Evolutionary conservation across 2,797 vertebrate species (phyloP).

Genomic region (Eulemur rubriventer): DNA sequence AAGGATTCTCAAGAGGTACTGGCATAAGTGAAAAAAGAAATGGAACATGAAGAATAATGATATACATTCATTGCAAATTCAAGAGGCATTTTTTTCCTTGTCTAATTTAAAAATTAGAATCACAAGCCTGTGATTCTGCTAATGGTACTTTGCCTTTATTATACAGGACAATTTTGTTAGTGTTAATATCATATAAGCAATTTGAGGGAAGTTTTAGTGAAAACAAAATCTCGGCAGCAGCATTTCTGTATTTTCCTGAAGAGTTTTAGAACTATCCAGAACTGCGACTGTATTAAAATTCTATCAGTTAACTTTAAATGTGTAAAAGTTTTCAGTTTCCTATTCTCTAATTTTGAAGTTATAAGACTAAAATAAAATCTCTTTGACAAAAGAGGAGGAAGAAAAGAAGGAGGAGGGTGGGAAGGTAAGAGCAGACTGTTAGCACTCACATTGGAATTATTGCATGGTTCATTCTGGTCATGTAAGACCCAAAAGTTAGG

Average conservation of each 20-base stretch:
- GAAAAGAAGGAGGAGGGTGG: rapidly evolving
- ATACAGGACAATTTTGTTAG: neutral
- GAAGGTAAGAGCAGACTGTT: neutral
- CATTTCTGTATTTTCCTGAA: neutral
- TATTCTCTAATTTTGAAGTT: neutral
- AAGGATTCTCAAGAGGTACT: neutral
- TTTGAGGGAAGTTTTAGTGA: neutral
- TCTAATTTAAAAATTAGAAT: conserved; percentile 37
- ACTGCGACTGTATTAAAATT: neutral
- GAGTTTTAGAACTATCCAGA: neutral
- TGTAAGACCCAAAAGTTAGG: neutral
- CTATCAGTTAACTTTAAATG: neutral
- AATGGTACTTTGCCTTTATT: neutral
- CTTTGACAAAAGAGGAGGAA: neutral
- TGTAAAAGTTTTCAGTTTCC: neutral
- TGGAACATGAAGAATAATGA: neutral
- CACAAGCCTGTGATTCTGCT: neutral
- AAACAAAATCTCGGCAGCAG: conserved; percentile 16
- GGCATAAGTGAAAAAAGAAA: neutral
- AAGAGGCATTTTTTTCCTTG: neutral
- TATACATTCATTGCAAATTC: neutral
- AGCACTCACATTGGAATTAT: neutral
- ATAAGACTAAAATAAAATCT: neutral
- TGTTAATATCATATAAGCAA: neutral
- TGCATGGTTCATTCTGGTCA: neutral